Base-by-base conservation (phyloP, 2,888 invertebrate genomes). In the Nymphalis polychloros region DNA sequence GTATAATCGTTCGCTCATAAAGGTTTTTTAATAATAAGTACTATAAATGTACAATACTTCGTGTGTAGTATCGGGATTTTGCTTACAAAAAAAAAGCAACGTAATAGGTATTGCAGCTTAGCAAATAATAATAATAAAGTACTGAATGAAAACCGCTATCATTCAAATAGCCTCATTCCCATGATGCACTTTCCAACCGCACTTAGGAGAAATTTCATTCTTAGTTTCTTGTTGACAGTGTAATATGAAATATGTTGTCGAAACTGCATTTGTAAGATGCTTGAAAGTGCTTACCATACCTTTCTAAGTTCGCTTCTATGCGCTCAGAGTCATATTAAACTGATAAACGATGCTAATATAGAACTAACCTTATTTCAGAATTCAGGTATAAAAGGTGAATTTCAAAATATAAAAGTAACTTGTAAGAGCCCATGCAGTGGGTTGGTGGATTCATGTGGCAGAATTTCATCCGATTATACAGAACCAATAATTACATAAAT, bases 171-270 rank as follows among this genome's bases (percentile, higher is more conserved):
- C 67, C 67, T 70, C 67, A 61, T 68, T 70, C 63, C 59, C 59
- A 60, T 62, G 64, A 67, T 69, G 61, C 64, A 67, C 71, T 64
- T 48, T 65, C 60, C 64, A 13, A 63, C 61, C 62, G 68, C 68
- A 68, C 64, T 67, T 63, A 60, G 63, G 55, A 70, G 59, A 70
- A 67, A 72, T 70, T 69, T 67, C 67, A 64, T 67, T 67, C 69
- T 70, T 64, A 65, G 64, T 72, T 72, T 72, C 63, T 64, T 70
- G 64, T 70, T 63, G 67, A 61, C 72, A 65, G 52, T 62, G 59
- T 69, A 41, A 63, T 69, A 70, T 72, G 63, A 67, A 70, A 67
- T 64, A 72, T 59, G 64, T 67, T 55, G 62, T 64, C 63, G 52
- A 67, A 61, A 61, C 55, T 60, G 55, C 57, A 65, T 52, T 65